Conservation (phyloP, 2,113 vertebrate genomes). For the Epinephelus moara region DNA sequence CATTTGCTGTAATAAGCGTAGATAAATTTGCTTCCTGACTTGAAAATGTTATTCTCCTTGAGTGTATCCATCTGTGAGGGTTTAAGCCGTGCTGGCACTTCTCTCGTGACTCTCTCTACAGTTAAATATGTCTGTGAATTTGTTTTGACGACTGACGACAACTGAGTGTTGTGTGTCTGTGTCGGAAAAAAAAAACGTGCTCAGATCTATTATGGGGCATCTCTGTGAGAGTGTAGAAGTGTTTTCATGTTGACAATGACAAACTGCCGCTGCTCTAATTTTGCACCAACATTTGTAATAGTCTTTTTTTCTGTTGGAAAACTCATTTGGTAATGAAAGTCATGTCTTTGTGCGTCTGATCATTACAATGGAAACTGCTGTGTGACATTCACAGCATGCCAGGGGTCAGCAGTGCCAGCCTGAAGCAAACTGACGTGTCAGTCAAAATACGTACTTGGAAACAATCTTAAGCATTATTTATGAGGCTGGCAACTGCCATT, state of each 20-base stretch:
- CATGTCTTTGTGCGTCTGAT: constrained; percentile 40
- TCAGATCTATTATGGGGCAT: not conserved
- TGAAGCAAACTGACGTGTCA: constrained; percentile 66
- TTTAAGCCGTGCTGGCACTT: constrained; percentile 24
- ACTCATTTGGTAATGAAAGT: constrained; percentile 34
- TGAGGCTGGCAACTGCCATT: constrained; percentile 74
- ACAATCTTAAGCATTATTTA: constrained; percentile 86
- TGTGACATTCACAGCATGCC: constrained; percentile 78
- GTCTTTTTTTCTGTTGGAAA: constrained; percentile 43
- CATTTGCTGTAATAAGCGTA: not conserved
- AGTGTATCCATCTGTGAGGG: constrained; percentile 15
- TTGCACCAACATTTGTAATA: constrained; percentile 3
- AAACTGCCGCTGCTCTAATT: constrained; percentile 8
- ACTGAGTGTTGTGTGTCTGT: not conserved
- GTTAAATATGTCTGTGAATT: not conserved
- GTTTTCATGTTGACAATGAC: constrained; percentile 18
- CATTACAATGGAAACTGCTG: constrained; percentile 76
- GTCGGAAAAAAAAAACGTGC: not conserved
- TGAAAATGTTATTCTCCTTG: constrained; percentile 14
- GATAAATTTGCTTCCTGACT: not conserved
- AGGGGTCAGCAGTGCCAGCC: constrained; percentile 63
- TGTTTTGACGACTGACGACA: constrained; percentile 1
- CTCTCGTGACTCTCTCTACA: not conserved
- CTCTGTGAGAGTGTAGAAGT: not conserved
- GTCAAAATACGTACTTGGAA: constrained; percentile 79